Conservation (phyloP, 2,888 invertebrate genomes). For the Villa cingulata region DNA sequence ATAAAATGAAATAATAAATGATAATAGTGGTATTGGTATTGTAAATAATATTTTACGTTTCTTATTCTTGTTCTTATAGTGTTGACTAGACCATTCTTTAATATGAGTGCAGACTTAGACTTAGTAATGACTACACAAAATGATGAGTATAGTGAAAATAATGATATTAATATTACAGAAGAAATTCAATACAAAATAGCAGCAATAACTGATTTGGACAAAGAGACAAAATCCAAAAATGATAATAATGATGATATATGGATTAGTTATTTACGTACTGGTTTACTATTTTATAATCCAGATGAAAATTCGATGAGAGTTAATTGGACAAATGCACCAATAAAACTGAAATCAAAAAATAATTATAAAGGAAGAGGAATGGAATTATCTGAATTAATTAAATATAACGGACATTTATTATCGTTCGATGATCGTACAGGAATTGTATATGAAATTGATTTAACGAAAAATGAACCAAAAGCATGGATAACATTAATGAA, state of each 20-base stretch:
- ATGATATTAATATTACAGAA: background rate
- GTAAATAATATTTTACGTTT: no score
- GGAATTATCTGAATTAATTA: background rate
- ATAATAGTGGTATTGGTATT: no score
- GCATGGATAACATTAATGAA: background rate
- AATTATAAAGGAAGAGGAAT: background rate
- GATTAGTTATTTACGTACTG: background rate
- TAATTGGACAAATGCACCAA: background rate
- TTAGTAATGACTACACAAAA: no score
- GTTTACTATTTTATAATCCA: background rate
- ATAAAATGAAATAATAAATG: no score
- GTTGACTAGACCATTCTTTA: no score
- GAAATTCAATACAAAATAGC: background rate
- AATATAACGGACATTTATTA: background rate
- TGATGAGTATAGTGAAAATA: no score
- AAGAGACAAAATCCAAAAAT: background rate
- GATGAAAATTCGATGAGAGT: background rate
- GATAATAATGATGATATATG: background rate
- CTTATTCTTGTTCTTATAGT: no score
- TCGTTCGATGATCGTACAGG: background rate
- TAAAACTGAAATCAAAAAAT: background rate
- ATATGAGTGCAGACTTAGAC: no score
- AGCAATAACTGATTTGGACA: background rate
- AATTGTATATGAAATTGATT: background rate
- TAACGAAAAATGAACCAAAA: background rate